Evolutionary conservation across 2,888 invertebrate genomes (phyloP), one percentile per base, ranked within the genome.

Genomic region (Sericinus montela): DNA sequence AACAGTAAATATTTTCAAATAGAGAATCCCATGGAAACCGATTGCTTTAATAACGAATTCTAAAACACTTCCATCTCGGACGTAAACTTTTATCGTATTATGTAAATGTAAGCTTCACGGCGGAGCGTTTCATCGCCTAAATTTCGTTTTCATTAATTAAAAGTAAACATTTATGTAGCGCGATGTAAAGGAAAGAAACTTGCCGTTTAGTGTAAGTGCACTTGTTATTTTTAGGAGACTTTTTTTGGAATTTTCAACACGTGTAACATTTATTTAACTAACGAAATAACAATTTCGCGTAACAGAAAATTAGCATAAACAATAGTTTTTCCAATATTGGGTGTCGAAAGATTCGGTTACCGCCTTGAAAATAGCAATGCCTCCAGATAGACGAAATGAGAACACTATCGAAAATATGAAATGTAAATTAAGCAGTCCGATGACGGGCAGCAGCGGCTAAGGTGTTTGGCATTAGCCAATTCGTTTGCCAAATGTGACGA

Each of bases 71-170:
- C 34, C 48, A 50, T 46, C 35, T 51, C 37, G 28, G 43, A 19
- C 32, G 28, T 45, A 32, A 32, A 25, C 38, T 48, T 55, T 57
- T 62, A 63, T 59, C 58, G 52, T 55, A 62, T 66, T 69, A 68
- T 65, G 69, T 71, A 63, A 70, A 70, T 67, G 62, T 51, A 35
- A 48, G 58, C 63, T 65, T 59, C 11, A 40, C 14, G 40, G 14
- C 45, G 40, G 45, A 34, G 29, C 40, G 45, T 35, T 40, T 35
- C 39, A 23, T 40, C 49, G 49, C 6, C 28, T 13, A 39, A 42
- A 45, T 39, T 49, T 49, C 49, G 29, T 49, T 49, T 45, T 49
- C 49, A 40, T 49, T 49, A 49, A 49, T 49, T 49, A 49, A 49
- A 45, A 49, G 49, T 36, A 49, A 45, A 49, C 45, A 45, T 49